Percentiles rank a stretch among this genome's conserved stretches.
Conservation (phyloP, 1,140 invertebrate genomes). For the Mercenaria mercenaria region DNA sequence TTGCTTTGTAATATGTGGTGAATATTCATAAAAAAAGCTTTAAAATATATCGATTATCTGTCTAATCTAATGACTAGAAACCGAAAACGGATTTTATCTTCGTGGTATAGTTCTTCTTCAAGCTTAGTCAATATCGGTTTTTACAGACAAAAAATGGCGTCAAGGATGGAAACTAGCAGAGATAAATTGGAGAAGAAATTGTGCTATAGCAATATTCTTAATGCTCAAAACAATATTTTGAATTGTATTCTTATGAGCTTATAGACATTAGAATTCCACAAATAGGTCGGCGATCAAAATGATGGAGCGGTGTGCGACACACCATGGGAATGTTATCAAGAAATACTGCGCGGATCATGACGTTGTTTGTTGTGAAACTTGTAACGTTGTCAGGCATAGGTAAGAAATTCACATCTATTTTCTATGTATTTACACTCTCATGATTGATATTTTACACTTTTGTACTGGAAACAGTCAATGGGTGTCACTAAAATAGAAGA, state of each 20-base stretch:
- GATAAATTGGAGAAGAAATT: background rate
- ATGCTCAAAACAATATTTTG: too few species aligned
- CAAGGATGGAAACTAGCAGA: background rate
- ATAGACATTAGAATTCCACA: too few species aligned
- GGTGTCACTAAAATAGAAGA: too few species aligned
- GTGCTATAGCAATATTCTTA: too few species aligned
- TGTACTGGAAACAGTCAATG: too few species aligned
- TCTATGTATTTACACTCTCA: too few species aligned
- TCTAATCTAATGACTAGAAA: too few species aligned
- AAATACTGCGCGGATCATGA: conserved; percentile 8
- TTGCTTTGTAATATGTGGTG: background rate
- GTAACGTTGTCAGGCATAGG: background rate
- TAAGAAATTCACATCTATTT: too few species aligned
- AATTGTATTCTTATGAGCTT: too few species aligned
- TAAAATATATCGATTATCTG: background rate
- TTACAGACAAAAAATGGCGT: background rate
- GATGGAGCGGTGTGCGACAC: background rate
- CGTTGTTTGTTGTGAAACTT: conserved; percentile 1
- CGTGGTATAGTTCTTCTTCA: background rate
- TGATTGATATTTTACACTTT: too few species aligned
- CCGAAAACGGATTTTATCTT: background rate
- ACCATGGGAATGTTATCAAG: conserved; percentile 1
- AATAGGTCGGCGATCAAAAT: background rate
- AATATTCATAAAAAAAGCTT: background rate
- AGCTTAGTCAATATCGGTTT: background rate